These are phyloP conservation scores for Cettia cetti DNA, from an alignment of 2,113 vertebrate species.

Conservation along the genomic window DNA sequence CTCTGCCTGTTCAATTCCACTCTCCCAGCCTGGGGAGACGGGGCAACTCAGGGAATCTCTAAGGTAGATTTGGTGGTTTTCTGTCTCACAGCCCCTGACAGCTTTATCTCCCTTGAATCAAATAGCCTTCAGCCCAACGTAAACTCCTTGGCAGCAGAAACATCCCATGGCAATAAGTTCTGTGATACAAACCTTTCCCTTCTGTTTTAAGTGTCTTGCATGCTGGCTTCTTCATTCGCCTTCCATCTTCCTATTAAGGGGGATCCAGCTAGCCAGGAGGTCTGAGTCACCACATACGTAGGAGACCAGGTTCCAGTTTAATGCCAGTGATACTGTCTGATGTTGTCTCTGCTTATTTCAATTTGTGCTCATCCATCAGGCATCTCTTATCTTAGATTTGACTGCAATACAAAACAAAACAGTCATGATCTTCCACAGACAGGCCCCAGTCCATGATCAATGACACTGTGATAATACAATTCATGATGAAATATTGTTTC, in stretches of 20 bases:
- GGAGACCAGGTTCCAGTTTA: not conserved
- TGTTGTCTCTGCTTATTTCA: slow-evolving; percentile 2
- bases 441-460: accelerated
- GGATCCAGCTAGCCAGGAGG: not conserved
- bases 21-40: accelerated
- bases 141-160: not conserved
- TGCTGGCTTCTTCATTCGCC: not conserved
- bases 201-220: not conserved
- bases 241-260: not conserved
- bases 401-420: slow-evolving; percentile 9
- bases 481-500: not conserved
- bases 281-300: not conserved
- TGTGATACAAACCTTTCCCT: not conserved
- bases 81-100: not conserved
- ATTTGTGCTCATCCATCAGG: not conserved
- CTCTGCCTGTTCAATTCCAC: not conserved
- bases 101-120: not conserved
- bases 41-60: not conserved
- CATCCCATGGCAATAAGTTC: not conserved
- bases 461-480: not conserved
- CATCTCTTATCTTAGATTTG: not conserved
- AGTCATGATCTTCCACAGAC: not conserved
- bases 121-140: not conserved
- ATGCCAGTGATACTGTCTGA: not conserved
- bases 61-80: not conserved